Evolutionary conservation across 2,888 invertebrate species (phyloP), one percentile per base, ranked within the genome.

Genomic region (Tubulanus polymorphus): DNA sequence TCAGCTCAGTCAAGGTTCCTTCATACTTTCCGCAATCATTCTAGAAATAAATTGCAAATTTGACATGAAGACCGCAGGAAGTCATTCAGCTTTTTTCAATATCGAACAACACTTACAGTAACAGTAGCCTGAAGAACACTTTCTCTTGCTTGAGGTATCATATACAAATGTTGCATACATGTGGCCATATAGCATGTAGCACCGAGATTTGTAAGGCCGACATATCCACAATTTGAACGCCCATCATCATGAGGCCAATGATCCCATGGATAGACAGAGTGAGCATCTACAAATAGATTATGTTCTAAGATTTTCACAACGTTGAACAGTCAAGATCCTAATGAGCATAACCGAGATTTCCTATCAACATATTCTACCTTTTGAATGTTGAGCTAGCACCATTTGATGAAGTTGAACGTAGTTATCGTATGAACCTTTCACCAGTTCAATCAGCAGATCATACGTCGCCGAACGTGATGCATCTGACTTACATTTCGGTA

Each of bases 141-240:
- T 48, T 88, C 86, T 51, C 94, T 83, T 0, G 93, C 92, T 73
- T 91, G 90, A 3, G 94, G 94, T 88, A 95, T 93, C 94, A 95
- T 95, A 78, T 92, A 95, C 62, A 95, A 81, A 79, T 95, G 95
- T 78, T 95, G 95, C 87, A 95, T 91, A 73, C 94, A 94, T 2
- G 94, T 92, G 10, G 95, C 95, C 93, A 95, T 93, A 79, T 95
- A 95, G 77, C 95, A 95, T 1, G 95, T 95, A 27, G 95, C 95
- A 27, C 95, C 95, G 18, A 95, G 83, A 81, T 95, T 95, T 0
- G 93, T 93, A 3, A 95, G 83, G 0, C 95, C 95, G 1, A 93
- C 94, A 80, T 91, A 93, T 12, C 95, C 95, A 78, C 93, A 93
- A 72, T 92, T 91, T 0, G 93, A 90, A 1, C 95, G 85, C 0